Percentiles rank a stretch among this genome's conserved stretches.
Conservation (phyloP, 2,888 invertebrate species). For the Odontomyia ornata region DNA sequence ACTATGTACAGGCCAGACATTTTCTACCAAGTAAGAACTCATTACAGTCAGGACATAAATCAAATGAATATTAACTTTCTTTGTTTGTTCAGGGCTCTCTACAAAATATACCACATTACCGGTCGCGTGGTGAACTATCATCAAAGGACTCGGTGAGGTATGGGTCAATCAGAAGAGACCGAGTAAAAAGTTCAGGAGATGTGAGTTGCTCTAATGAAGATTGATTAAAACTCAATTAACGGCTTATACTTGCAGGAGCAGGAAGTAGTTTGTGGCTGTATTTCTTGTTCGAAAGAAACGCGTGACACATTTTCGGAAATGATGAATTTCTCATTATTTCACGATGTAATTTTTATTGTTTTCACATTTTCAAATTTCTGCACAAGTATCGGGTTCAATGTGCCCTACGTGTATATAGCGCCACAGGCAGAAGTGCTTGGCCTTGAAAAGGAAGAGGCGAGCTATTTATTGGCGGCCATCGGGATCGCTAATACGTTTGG, state of each 20-base stretch:
- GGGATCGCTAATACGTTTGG: slow-evolving; percentile 91
- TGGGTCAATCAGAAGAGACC: slow-evolving; percentile 62
- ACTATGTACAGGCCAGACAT: slow-evolving; percentile 88
- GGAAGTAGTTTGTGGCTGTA: slow-evolving; percentile 67
- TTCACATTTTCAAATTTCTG: slow-evolving; percentile 93
- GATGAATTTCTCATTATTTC: slow-evolving; percentile 85
- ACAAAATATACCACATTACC: slow-evolving; percentile 67
- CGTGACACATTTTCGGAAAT: slow-evolving; percentile 79
- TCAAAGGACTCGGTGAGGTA: slow-evolving; percentile 59
- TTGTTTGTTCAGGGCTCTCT: slow-evolving; percentile 63
- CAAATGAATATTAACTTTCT: neutral
- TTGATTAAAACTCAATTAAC: slow-evolving; percentile 50
- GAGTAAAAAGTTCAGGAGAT: slow-evolving; percentile 43
- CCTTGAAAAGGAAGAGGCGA: slow-evolving; percentile 69
- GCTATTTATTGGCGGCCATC: slow-evolving; percentile 80
- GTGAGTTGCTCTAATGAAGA: neutral
- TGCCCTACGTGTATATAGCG: slow-evolving; percentile 89
- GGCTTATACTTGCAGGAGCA: slow-evolving; percentile 53
- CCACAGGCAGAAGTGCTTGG: slow-evolving; percentile 73
- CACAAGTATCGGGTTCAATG: slow-evolving; percentile 88
- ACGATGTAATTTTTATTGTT: slow-evolving; percentile 86
- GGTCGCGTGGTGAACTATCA: slow-evolving; percentile 67
- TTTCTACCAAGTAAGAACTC: slow-evolving; percentile 77
- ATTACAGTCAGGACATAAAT: neutral
- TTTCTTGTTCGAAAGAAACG: slow-evolving; percentile 75